Percentiles rank a stretch among this genome's conserved stretches.
Evolutionary conservation across 2,113 vertebrate species (phyloP).

Genomic region (Paradisaea rubra): DNA sequence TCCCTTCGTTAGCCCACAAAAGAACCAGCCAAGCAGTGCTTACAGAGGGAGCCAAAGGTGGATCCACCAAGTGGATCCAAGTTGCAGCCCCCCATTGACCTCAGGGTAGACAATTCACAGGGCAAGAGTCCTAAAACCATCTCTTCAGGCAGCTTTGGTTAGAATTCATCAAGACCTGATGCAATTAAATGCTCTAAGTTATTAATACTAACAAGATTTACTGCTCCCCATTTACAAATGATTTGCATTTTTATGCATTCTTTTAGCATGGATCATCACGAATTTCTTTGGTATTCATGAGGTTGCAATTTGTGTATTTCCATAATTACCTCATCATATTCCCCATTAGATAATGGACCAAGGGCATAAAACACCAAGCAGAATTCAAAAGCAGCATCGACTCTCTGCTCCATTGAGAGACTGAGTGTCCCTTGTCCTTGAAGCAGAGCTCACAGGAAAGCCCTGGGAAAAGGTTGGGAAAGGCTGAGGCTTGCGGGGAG

Average conservation of each 20-base stretch:
- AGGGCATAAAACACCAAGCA: constrained; percentile 4
- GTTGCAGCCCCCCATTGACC: neutral
- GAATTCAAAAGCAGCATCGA: constrained; percentile 12
- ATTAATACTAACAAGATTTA: constrained; percentile 54
- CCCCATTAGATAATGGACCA: constrained; percentile 28
- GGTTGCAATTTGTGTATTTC: constrained; percentile 49
- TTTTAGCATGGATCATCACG: constrained; percentile 19
- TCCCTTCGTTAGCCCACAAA: fast-evolving
- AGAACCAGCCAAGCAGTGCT: neutral
- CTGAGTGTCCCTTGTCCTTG: constrained; percentile 1
- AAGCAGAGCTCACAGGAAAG: neutral
- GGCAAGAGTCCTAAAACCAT: neutral
- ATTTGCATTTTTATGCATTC: constrained; percentile 47
- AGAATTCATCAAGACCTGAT: neutral
- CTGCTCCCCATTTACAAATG: constrained; percentile 31
- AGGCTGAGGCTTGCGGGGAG: neutral
- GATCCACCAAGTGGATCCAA: neutral
- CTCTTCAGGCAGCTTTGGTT: neutral
- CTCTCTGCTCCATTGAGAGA: neutral
- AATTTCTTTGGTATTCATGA: constrained; percentile 48
- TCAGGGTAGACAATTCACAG: neutral
- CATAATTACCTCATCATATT: constrained; percentile 50
- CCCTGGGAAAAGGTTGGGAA: neutral
- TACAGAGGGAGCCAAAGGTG: neutral
- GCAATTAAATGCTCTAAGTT: constrained; percentile 23